phyloP scores from a whole-genome alignment of 2,888 invertebrate species.

The Trachelus stipa region DNA sequence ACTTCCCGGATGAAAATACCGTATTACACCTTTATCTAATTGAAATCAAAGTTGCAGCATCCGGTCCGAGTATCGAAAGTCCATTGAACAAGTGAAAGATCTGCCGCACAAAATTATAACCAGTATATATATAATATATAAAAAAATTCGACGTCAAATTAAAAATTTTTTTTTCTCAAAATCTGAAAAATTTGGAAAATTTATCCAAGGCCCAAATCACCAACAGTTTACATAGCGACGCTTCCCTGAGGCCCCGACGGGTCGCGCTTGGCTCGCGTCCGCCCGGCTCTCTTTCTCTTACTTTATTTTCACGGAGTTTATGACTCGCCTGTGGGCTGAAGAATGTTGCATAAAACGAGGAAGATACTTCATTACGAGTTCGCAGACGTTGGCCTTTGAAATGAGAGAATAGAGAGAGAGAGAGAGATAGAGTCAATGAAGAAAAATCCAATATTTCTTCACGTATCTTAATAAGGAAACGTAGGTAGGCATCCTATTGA shows the following conservation, averaged over 20 bases:
- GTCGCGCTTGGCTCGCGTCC: background rate
- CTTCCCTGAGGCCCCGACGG: background rate
- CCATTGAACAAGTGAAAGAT: no score
- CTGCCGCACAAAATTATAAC: no score
- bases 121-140: no score
- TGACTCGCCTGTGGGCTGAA: background rate
- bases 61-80: no score
- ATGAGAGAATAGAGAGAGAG: background rate
- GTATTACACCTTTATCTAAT: no score
- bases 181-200: background rate
- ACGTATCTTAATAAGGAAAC: background rate
- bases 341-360: background rate
- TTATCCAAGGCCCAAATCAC: background rate
- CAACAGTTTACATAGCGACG: background rate
- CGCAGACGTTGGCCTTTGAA: background rate
- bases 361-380: background rate
- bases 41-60: no score
- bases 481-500: background rate
- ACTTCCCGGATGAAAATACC: background rate
- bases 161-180: background rate
- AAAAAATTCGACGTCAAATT: background rate
- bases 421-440: no score
- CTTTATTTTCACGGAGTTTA: constrained; percentile 1
- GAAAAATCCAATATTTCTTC: background rate
- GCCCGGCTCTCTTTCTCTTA: background rate